Evolutionary conservation across 2,113 vertebrate genomes (phyloP).

Genomic region (Columba janthina): DNA sequence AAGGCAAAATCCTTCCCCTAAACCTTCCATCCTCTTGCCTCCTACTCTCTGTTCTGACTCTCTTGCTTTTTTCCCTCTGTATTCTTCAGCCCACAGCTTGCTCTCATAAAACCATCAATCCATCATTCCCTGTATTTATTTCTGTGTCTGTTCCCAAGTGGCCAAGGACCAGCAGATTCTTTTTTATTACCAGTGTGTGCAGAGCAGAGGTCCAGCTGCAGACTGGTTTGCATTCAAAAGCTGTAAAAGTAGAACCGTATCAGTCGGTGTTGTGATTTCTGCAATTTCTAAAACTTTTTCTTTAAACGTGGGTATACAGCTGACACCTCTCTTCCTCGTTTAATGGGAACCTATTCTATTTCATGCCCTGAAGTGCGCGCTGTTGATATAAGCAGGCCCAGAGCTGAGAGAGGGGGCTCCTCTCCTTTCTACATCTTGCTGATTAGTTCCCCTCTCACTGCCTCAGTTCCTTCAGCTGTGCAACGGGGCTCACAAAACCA

Average conservation of each 20-base stretch:
- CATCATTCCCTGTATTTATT: neutral
- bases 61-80: neutral
- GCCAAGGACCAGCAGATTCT: neutral
- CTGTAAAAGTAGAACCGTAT: neutral
- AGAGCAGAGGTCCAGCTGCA: neutral
- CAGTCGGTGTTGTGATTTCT: neutral
- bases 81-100: neutral
- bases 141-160: neutral
- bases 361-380: neutral
- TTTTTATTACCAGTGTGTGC: neutral
- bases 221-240: neutral
- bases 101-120: conserved; percentile 1
- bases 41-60: neutral
- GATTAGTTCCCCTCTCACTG: neutral
- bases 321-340: neutral
- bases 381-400: neutral
- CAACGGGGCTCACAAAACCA: neutral
- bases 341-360: neutral
- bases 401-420: neutral
- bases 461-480: neutral
- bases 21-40: neutral
- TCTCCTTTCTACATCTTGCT: neutral
- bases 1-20: neutral
- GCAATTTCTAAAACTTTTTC: neutral
- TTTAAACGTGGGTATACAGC: neutral